Evolutionary conservation across 2,797 vertebrate genomes (phyloP).

Genomic region (Ptychadena robeensis): DNA sequence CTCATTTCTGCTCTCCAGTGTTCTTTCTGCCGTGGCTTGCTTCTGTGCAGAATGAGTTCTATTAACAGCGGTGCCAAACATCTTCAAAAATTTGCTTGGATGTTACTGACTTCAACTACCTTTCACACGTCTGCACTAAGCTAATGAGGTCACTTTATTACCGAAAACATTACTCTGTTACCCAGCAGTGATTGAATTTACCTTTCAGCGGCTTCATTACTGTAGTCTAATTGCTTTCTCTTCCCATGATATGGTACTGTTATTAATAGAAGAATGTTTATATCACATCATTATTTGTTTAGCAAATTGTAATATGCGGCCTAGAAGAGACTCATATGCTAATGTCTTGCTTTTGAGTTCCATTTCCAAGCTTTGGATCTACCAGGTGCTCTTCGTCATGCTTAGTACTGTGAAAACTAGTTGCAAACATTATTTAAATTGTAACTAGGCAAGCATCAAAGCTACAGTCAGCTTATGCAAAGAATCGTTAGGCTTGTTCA

Average conservation of each 20-base stretch:
- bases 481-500: too few relatives aligned
- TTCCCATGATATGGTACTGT: not conserved
- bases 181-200: constrained; percentile 9
- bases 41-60: constrained; percentile 9
- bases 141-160: constrained; percentile 2
- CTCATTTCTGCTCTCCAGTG: constrained; percentile 2
- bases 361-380: not conserved
- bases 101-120: not conserved
- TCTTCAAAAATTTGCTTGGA: constrained; percentile 22
- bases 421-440: too few relatives aligned
- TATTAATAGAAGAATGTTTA: not conserved
- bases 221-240: not conserved
- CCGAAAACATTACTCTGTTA: not conserved
- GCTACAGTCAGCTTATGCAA: too few relatives aligned
- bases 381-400: not conserved
- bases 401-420: not conserved
- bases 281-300: not conserved
- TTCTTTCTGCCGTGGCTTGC: not conserved
- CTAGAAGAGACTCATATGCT: not conserved
- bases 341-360: not conserved
- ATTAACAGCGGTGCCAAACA: constrained; percentile 35
- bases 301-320: not conserved
- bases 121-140: constrained; percentile 38
- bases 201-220: not conserved
- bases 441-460: too few relatives aligned